These are phyloP conservation scores for Camelus dromedarius DNA, from an alignment of 2,113 vertebrate species.

Conservation along the genomic window DNA sequence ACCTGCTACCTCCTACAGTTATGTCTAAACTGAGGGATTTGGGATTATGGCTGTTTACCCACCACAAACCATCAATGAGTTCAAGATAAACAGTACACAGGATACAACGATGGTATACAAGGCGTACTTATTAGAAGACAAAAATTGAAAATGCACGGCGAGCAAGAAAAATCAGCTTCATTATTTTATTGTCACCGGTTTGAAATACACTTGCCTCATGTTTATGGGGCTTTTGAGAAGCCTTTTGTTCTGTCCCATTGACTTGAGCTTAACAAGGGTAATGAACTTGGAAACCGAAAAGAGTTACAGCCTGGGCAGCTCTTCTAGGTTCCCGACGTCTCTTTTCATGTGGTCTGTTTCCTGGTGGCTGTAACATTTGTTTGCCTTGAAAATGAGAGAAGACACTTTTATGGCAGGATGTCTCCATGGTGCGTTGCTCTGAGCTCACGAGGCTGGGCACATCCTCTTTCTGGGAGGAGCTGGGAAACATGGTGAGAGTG, in stretches of 20 bases:
- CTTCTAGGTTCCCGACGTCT: slow-evolving; percentile 39
- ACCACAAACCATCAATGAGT: fast-evolving
- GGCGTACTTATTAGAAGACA: background rate
- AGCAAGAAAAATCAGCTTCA: background rate
- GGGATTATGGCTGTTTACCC: fast-evolving
- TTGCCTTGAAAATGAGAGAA: slow-evolving; percentile 80
- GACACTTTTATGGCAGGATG: slow-evolving; percentile 86
- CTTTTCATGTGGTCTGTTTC: slow-evolving; percentile 57
- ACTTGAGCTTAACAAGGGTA: background rate
- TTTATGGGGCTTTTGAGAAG: background rate
- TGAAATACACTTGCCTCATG: fast-evolving
- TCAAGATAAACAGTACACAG: background rate
- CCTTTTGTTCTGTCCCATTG: background rate
- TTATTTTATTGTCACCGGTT: fast-evolving
- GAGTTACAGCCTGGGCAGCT: slow-evolving; percentile 17
- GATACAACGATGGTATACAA: fast-evolving
- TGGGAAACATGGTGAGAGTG: background rate
- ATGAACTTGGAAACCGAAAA: slow-evolving; percentile 46
- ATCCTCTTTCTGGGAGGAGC: background rate
- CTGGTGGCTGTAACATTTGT: slow-evolving; percentile 62
- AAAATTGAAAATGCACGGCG: fast-evolving
- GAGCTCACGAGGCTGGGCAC: background rate
- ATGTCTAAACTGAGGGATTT: too few relatives aligned
- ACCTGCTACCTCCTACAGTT: background rate
- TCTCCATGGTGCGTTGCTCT: slow-evolving; percentile 55